Conservation (phyloP, 2,113 vertebrate genomes). For the Globicephala melas region DNA sequence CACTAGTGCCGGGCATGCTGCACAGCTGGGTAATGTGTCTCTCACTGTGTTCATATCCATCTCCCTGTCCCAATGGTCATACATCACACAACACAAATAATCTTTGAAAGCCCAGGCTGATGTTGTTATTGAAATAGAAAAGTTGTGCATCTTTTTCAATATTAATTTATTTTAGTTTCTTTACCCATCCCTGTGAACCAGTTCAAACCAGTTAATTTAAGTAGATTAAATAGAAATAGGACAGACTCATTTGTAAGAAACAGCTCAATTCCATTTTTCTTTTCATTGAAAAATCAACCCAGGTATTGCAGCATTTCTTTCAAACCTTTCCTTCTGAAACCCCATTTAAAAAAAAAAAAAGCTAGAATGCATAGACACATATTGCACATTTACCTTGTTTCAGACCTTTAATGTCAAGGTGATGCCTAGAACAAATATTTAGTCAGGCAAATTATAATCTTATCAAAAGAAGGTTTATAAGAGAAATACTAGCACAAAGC, state of each 20-base stretch:
- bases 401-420: constrained; percentile 36
- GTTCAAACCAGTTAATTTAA: background rate
- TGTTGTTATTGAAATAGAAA: background rate
- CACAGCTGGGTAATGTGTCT: background rate
- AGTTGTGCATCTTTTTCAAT: background rate
- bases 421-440: constrained; percentile 56
- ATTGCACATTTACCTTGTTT: constrained; percentile 20
- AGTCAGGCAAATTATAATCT: constrained; percentile 13
- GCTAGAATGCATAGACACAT: background rate
- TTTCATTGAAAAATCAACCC: background rate
- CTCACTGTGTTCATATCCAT: background rate
- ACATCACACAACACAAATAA: background rate
- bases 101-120: background rate
- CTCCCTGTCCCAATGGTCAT: background rate
- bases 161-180: background rate
- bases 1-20: background rate
- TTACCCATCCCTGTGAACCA: background rate
- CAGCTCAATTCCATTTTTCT: background rate
- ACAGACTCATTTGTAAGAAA: background rate
- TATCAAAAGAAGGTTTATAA: constrained; percentile 45
- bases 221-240: background rate
- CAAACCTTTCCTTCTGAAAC: background rate
- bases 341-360: background rate
- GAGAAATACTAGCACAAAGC: constrained; percentile 56
- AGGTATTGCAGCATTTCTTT: background rate